Evolutionary conservation across 92 coral and sea anemone species (phyloP), one percentile per base, ranked within the genome.

Genomic region (Porites divaricata): DNA sequence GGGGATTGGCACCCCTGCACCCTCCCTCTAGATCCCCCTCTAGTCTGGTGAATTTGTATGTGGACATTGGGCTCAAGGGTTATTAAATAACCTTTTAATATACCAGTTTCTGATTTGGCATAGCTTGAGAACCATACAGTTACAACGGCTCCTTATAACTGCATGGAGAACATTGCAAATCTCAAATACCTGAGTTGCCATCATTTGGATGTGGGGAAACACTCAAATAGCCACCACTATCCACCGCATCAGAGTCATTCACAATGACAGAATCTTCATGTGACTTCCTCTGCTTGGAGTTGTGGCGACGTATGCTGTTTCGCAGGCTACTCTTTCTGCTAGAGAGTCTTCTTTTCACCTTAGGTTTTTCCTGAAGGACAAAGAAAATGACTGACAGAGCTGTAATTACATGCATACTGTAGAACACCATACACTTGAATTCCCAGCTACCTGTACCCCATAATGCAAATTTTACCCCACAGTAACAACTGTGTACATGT

Each of bases 231-330:
- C 96, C 96, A 53, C 96, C 84, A 12, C 93, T 91, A 65, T 96
- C 98, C 35, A 95, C 79, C 23, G 89, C 83, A 24, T 96, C 99
- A 8, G 89, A 87, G 75, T 94, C 92, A 54, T 85, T 92, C 35
- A 79, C 85, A 13, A 79, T 28, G 17, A 86, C 74, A 64, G 92
- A 87, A 5, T 93, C 91, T 24, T 79, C 81, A 64, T 74, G 86
- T 49, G 91, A 70, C 69, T 72, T 90, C 89, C 84, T 87, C 50
- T 85, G 88, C 78, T 84, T 94, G 41, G 98, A 94, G 61, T 94
- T 94, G 77, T 94, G 98, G 9, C 98, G 79, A 16, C 98, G 86
- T 23, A 94, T 94, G 56, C 98, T 94, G 91, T 94, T 92, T 87
- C 98, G 89, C 54, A 94, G 84, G 77, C 98, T 94, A 77, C 92